Conservation (phyloP, 2,113 vertebrate genomes). For the Cheirogaleus medius region DNA sequence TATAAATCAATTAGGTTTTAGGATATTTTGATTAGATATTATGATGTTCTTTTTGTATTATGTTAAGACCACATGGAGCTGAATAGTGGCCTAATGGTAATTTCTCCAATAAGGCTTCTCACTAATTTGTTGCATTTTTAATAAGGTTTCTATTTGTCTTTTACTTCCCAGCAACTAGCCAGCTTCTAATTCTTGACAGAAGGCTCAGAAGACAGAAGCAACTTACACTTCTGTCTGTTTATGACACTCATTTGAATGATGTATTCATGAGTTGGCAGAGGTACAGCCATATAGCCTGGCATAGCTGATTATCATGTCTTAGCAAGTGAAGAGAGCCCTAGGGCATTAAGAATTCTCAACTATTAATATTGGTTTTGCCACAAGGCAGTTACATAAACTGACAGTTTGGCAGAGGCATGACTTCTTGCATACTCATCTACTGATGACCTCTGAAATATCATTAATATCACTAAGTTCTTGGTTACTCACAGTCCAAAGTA, state of each 20-base stretch:
- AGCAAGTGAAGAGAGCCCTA: background rate
- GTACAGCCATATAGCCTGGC: background rate
- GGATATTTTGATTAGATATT: background rate
- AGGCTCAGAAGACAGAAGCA: slow-evolving; percentile 40
- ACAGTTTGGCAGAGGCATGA: slow-evolving; percentile 74
- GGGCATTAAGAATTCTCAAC: slow-evolving; percentile 27
- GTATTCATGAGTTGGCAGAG: slow-evolving; percentile 58
- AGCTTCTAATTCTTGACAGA: slow-evolving; percentile 38
- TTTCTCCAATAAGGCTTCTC: background rate
- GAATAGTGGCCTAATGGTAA: background rate
- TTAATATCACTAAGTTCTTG: slow-evolving; percentile 54
- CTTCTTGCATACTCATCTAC: slow-evolving; percentile 58
- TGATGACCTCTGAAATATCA: slow-evolving; percentile 76
- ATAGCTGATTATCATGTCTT: background rate
- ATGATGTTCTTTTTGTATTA: background rate
- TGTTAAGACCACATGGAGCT: accelerated
- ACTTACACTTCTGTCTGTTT: background rate
- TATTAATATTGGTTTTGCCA: slow-evolving; percentile 66
- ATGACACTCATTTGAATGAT: slow-evolving; percentile 46
- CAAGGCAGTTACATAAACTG: slow-evolving; percentile 69
- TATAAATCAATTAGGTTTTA: background rate
- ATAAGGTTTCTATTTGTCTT: background rate
- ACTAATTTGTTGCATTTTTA: background rate
- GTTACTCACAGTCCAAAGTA: background rate
- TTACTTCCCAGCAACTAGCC: background rate